phyloP scores from a whole-genome alignment of 92 coral and sea anemone genomes.

The Phenganax stokvisi region DNA sequence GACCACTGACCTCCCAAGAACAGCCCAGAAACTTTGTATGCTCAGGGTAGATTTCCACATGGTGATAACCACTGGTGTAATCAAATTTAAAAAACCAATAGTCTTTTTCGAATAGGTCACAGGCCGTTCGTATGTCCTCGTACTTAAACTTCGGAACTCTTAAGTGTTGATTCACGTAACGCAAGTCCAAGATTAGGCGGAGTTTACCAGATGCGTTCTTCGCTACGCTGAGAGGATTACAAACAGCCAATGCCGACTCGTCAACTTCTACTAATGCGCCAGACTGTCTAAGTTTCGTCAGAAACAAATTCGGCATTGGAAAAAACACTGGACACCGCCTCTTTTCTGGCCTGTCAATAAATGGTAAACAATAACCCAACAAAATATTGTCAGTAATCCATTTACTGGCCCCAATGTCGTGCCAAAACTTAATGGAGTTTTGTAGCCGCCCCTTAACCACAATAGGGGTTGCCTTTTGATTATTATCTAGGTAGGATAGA shows the following conservation, averaged over 20 bases:
- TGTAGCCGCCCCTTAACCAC: conserved; percentile 43
- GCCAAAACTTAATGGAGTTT: conserved; percentile 36
- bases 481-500: background rate
- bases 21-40: conserved; percentile 50
- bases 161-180: conserved; percentile 44
- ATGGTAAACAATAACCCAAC: conserved; percentile 48
- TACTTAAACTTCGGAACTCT: conserved; percentile 36
- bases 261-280: conserved; percentile 33
- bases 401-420: conserved; percentile 39
- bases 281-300: conserved; percentile 23
- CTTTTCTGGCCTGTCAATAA: conserved; percentile 30
- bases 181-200: conserved; percentile 39
- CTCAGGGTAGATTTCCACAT: conserved; percentile 45
- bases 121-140: conserved; percentile 43
- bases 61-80: conserved; percentile 49
- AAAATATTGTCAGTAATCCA: conserved; percentile 39
- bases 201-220: conserved; percentile 35
- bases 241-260: background rate
- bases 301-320: no score
- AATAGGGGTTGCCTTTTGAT: background rate
- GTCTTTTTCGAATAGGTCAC: conserved; percentile 34
- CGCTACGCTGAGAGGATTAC: conserved; percentile 43
- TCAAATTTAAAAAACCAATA: conserved; percentile 35
- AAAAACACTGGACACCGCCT: background rate
- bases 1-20: conserved; percentile 38